A percentile compares a stretch with the other conserved stretches of the same genome.
phyloP scores from a whole-genome alignment of 2,113 vertebrate genomes.

The Myrmecobius fasciatus region DNA sequence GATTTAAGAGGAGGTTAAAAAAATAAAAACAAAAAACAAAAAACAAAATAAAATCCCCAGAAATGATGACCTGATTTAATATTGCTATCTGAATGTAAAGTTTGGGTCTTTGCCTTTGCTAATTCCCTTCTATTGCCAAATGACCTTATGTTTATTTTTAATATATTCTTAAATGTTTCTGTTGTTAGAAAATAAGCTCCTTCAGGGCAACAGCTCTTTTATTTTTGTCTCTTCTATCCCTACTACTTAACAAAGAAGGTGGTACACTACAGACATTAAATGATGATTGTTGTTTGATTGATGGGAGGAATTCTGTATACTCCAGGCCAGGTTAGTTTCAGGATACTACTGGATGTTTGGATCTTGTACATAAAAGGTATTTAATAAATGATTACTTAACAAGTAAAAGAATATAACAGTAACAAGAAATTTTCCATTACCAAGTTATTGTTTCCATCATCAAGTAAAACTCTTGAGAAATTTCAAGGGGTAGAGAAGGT shows the following conservation, averaged over 20 bases:
- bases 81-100: conserved; percentile 18
- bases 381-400: conserved; percentile 32
- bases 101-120: conserved; percentile 11
- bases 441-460: conserved; percentile 13
- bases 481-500: neutral
- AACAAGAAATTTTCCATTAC: conserved; percentile 12
- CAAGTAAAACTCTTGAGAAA: neutral
- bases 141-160: neutral
- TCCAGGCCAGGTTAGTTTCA: neutral
- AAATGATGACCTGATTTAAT: neutral
- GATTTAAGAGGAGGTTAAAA: neutral
- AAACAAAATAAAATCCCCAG: neutral
- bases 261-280: neutral
- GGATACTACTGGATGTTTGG: neutral
- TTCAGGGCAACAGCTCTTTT: neutral
- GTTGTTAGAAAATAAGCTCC: neutral
- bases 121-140: neutral
- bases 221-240: neutral
- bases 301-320: neutral
- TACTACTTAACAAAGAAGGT: neutral
- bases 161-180: neutral
- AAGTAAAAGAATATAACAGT: neutral
- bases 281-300: neutral
- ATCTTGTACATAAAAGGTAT: conserved; percentile 32
- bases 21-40: neutral